Evolutionary conservation across 2,888 invertebrate species (phyloP), one percentile per base, ranked within the genome.

Genomic region (Ophion costatus): DNA sequence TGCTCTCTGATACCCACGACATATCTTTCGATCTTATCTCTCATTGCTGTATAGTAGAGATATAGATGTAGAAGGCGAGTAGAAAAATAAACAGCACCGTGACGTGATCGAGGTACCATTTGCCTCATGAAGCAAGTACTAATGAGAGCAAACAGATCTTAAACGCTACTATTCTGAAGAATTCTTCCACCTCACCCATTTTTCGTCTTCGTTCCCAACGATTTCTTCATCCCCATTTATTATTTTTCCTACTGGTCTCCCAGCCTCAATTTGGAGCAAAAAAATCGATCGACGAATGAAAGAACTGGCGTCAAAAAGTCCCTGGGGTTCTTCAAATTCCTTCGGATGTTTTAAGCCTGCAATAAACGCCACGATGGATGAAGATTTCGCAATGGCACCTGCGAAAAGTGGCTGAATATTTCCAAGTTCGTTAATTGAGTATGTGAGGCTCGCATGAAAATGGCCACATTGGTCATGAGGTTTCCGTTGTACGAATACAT

Each of bases 1-100:
- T 24, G 22, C 67, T 74, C 87, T 86, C 86, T 87, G 88, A 89
- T 93, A 92, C 92, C 92, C 90, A 86, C 87, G 90, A 89, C 88
- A 91, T 92, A 91, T 92, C 91, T 90, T 61, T 85, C 87, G 86
- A 84, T 88, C 87, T 91, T 91, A 91, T 91, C 91, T 87, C 76
- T 85, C 79, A 75, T 71, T 71, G 79, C 84, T 84, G 51, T 67
- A 63, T 51, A 17, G 63, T 22, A 70, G 56, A 70, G 61, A 69
- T 59, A 75, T 59, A 75, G 42, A 74, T 69, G 78, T 51, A 38
- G 45, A 63, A 7, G 1, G 38, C 20, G 45, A 45, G 20, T 57
- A 29, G n/a, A 42, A 33, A 64, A 42, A 78, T 66, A 61, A 64
- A 59, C 20, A 51, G 38, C 5, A 67, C 38, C 51, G 59, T 59